Evolutionary conservation across 1,140 invertebrate species (phyloP).

Genomic region (Diachasma alloeum): DNA sequence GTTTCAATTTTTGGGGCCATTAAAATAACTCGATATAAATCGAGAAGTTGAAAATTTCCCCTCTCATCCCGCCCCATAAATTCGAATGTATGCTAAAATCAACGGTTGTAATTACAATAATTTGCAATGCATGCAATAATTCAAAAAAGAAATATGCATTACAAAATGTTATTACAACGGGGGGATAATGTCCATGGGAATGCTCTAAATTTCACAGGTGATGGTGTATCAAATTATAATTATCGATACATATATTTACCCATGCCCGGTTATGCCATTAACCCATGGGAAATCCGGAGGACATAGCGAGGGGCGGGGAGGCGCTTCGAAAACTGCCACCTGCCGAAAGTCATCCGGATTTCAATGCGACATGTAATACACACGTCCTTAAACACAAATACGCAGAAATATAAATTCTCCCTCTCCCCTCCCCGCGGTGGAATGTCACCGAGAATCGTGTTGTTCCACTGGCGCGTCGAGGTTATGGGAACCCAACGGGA

Average conservation of each 20-base stretch:
- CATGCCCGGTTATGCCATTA: neutral
- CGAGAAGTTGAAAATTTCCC: no score
- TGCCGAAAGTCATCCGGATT: slow-evolving; percentile 4
- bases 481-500: slow-evolving; percentile 17
- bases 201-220: neutral
- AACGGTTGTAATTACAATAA: neutral
- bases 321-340: neutral
- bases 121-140: neutral
- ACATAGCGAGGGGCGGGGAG: neutral
- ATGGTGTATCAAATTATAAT: neutral
- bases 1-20: no score
- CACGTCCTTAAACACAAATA: neutral
- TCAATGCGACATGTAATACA: neutral
- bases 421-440: neutral
- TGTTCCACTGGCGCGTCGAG: slow-evolving; percentile 7
- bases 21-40: no score
- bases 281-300: neutral
- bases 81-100: neutral
- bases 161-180: neutral
- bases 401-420: neutral
- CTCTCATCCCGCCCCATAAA: no score
- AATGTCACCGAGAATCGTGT: neutral
- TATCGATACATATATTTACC: slow-evolving; percentile 4
- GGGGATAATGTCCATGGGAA: neutral
- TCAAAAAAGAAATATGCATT: neutral